Evolutionary conservation across 1,140 invertebrate genomes (phyloP).

Genomic region (Ostrea edulis): DNA sequence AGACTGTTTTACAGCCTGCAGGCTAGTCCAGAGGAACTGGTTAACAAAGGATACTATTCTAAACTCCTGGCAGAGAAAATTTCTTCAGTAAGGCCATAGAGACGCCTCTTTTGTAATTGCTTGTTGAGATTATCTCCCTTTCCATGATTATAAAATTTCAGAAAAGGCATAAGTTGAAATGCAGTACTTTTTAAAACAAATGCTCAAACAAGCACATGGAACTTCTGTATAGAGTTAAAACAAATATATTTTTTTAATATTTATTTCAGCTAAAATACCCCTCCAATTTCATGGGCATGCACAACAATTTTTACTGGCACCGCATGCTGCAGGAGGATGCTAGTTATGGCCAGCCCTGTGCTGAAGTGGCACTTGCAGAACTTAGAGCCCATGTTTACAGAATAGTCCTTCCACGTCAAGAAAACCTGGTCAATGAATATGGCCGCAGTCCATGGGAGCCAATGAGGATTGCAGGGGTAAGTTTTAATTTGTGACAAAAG

Average conservation of each 20-base stretch:
- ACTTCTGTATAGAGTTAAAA: no score
- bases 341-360: slow-evolving; percentile 61
- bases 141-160: neutral
- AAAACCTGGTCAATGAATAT: slow-evolving; percentile 71
- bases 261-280: slow-evolving; percentile 57
- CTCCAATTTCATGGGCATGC: slow-evolving; percentile 68
- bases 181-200: no score
- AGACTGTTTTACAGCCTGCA: slow-evolving; percentile 71
- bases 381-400: slow-evolving; percentile 72
- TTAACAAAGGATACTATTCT: slow-evolving; percentile 65
- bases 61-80: slow-evolving; percentile 53
- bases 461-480: slow-evolving; percentile 58
- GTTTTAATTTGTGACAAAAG: neutral
- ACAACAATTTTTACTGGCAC: slow-evolving; percentile 75
- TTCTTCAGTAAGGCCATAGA: neutral
- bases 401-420: slow-evolving; percentile 71
- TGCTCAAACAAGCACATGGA: no score
- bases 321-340: slow-evolving; percentile 73
- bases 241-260: neutral
- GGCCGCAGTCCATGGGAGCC: slow-evolving; percentile 66
- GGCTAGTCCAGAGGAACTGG: slow-evolving; percentile 44
- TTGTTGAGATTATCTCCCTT: neutral
- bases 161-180: no score
- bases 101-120: neutral
- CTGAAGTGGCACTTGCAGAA: slow-evolving; percentile 65